These are phyloP conservation scores for Brachyhypopomus occidentalis DNA, from an alignment of 2,113 vertebrate species.

Conservation along the genomic window DNA sequence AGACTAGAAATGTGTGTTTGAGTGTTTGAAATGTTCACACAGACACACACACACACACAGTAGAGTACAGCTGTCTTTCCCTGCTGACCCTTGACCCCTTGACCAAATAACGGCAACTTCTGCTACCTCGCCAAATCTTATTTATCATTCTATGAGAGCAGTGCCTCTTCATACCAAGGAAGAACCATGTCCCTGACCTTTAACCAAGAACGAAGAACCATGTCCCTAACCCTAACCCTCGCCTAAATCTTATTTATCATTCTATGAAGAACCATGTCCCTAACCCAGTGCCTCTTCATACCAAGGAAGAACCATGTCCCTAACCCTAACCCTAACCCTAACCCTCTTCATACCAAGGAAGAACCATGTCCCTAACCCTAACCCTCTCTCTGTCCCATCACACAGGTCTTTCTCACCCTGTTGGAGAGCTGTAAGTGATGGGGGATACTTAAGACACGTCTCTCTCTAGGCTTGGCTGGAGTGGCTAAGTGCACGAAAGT, in stretches of 20 bases:
- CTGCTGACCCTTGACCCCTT: neutral
- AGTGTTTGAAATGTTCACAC: conserved; percentile 13
- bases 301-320: neutral
- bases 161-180: neutral
- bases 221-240: too few species aligned
- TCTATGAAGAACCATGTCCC: neutral
- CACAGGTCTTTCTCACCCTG: conserved; percentile 1
- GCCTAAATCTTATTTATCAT: too few species aligned
- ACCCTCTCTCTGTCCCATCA: too few species aligned
- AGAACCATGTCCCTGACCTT: too few species aligned
- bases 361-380: too few species aligned
- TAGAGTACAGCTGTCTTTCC: neutral
- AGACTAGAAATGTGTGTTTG: conserved; percentile 25
- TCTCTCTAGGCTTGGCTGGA: conserved; percentile 14
- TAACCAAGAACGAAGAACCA: neutral
- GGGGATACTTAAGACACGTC: neutral
- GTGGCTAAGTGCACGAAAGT: conserved; percentile 27
- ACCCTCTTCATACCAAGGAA: neutral
- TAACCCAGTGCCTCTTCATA: too few species aligned
- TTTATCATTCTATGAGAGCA: conserved; percentile 3
- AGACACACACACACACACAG: neutral
- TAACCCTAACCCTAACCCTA: too few species aligned
- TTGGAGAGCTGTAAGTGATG: neutral
- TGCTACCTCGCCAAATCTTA: neutral
- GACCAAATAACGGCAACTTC: neutral